Evolutionary conservation across 2,113 vertebrate species (phyloP).

Genomic region (Pogonocichla stellata): DNA sequence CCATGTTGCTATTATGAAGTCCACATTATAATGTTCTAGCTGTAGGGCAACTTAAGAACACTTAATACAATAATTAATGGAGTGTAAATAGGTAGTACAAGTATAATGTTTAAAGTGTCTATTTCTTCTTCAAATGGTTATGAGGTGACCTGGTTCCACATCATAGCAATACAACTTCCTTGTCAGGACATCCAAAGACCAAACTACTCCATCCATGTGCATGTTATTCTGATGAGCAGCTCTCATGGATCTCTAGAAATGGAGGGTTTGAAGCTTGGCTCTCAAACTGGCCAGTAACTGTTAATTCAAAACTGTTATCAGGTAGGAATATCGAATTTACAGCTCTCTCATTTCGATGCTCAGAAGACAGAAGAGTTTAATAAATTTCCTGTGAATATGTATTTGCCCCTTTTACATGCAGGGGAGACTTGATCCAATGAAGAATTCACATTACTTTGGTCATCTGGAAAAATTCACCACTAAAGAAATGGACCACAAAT

Average conservation of each 20-base stretch:
- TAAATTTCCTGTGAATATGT: not conserved
- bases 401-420: not conserved
- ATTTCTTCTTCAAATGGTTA: not conserved
- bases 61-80: not conserved
- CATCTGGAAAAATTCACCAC: not conserved
- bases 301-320: not conserved
- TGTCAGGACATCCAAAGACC: not conserved
- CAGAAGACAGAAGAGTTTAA: not conserved
- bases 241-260: not conserved
- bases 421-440: not conserved
- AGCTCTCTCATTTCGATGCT: not conserved
- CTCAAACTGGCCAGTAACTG: not conserved
- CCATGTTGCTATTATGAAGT: not conserved
- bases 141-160: not conserved
- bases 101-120: not conserved
- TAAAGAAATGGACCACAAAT: not conserved
- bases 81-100: not conserved
- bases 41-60: not conserved
- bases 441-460: not conserved
- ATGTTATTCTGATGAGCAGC: not conserved
- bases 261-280: not conserved
- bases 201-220: not conserved
- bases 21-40: not conserved
- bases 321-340: not conserved
- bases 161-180: not conserved